phyloP scores from a whole-genome alignment of 1,140 invertebrate genomes.

The Rhizoglyphus robini region DNA sequence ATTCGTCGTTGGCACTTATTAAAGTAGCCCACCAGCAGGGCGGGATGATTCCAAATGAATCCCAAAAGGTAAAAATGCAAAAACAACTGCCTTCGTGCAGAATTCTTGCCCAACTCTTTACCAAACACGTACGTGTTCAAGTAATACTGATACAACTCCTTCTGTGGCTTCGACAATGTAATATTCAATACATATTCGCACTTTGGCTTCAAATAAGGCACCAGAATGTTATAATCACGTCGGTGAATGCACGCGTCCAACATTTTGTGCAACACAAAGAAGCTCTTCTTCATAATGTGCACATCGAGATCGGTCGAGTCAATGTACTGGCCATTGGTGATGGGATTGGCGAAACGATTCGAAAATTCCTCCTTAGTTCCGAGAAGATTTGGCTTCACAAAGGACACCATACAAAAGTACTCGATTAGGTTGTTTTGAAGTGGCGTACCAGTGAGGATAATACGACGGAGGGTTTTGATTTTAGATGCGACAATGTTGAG shows the following conservation, averaged over 20 bases:
- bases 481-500: conserved; percentile 76
- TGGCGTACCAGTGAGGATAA: conserved; percentile 87
- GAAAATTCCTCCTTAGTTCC: conserved; percentile 85
- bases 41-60: conserved; percentile 99
- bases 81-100: conserved; percentile 34
- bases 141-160: conserved; percentile 42
- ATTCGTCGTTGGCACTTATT: conserved; percentile 56
- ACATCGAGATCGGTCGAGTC: conserved; percentile 81
- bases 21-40: conserved; percentile 81
- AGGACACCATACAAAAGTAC: conserved; percentile 93
- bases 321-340: conserved; percentile 84
- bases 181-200: conserved; percentile 81
- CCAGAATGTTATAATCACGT: conserved; percentile 71
- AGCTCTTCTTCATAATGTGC: conserved; percentile 70
- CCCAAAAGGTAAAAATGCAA: conserved; percentile 97
- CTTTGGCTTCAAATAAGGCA: conserved; percentile 69
- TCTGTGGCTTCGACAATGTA: conserved; percentile 70
- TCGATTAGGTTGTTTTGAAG: conserved; percentile 87
- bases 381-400: conserved; percentile 73
- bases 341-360: conserved; percentile 66
- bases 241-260: conserved; percentile 84
- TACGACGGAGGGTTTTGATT: conserved; percentile 62
- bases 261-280: conserved; percentile 74
- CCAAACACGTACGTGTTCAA: conserved; percentile 4
- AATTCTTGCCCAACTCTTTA: not conserved